phyloP scores from a whole-genome alignment of 2,888 invertebrate species.

The Lycophotia porphyrea region DNA sequence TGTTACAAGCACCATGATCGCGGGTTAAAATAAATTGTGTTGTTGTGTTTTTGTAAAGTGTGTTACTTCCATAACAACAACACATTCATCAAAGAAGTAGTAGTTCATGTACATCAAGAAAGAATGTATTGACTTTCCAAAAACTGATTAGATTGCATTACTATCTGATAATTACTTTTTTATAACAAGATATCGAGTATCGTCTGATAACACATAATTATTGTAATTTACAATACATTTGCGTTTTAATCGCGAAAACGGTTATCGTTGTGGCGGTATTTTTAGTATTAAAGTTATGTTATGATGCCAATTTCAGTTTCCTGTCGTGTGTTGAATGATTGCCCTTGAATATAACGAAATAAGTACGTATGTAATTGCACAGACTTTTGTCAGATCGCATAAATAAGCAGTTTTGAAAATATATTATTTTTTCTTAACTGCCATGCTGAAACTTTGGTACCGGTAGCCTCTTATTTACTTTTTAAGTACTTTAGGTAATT shows the following conservation, averaged over 20 bases:
- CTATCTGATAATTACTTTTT: conserved; percentile 7
- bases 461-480: neutral
- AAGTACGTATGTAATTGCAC: conserved; percentile 6
- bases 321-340: conserved; percentile 41
- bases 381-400: neutral
- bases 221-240: conserved; percentile 19
- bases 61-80: too few species aligned
- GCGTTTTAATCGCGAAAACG: conserved; percentile 31
- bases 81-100: too few species aligned
- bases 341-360: conserved; percentile 49
- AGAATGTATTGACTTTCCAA: conserved; percentile 30
- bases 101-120: too few species aligned
- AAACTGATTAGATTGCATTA: conserved; percentile 42
- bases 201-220: conserved; percentile 27
- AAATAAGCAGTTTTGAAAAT: neutral
- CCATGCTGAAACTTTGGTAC: neutral
- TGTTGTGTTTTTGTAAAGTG: too few species aligned
- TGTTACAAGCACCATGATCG: too few species aligned
- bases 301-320: conserved; percentile 55
- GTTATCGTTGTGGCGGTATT: conserved; percentile 39
- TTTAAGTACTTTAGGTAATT: neutral
- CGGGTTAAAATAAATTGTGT: too few species aligned
- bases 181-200: conserved; percentile 28
- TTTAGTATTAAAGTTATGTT: conserved; percentile 33
- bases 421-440: neutral